phyloP scores from a whole-genome alignment of 2,888 invertebrate genomes.

The Heteromurus nitidus region DNA sequence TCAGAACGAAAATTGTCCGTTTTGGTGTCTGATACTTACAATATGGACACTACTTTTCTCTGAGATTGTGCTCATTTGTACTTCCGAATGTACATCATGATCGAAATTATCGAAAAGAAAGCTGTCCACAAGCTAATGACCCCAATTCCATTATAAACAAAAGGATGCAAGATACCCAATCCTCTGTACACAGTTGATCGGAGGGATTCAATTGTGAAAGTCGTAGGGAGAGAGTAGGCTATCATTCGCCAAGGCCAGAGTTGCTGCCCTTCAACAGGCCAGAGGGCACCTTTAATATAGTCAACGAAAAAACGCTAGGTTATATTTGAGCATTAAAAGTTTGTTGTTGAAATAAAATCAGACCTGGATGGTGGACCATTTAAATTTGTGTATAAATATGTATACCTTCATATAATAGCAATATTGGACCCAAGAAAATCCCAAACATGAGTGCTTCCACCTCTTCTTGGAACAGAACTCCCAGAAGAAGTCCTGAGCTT shows the following conservation, averaged over 20 bases:
- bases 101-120: constrained; percentile 27
- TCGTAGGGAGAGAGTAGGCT: constrained; percentile 17
- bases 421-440: constrained; percentile 29
- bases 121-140: constrained; percentile 14
- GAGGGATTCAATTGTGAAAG: constrained; percentile 27
- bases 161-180: neutral
- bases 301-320: too few species aligned
- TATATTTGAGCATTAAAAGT: too few species aligned
- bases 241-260: constrained; percentile 3
- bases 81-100: constrained; percentile 28
- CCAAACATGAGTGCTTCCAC: constrained; percentile 37
- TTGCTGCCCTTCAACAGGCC: constrained; percentile 36
- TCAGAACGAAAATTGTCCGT: too few species aligned
- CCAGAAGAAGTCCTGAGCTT: constrained; percentile 30
- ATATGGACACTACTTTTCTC: too few species aligned
- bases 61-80: constrained; percentile 36
- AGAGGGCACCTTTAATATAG: constrained; percentile 34
- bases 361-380: too few species aligned
- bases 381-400: too few species aligned
- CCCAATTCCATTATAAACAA: constrained; percentile 37
- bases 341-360: too few species aligned
- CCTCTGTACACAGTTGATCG: constrained; percentile 36
- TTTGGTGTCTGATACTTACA: too few species aligned
- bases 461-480: constrained; percentile 36
- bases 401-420: constrained; percentile 42